These are phyloP conservation scores for Pseudochaenichthys georgianus DNA, from an alignment of 2,797 vertebrate genomes.

Conservation along the genomic window DNA sequence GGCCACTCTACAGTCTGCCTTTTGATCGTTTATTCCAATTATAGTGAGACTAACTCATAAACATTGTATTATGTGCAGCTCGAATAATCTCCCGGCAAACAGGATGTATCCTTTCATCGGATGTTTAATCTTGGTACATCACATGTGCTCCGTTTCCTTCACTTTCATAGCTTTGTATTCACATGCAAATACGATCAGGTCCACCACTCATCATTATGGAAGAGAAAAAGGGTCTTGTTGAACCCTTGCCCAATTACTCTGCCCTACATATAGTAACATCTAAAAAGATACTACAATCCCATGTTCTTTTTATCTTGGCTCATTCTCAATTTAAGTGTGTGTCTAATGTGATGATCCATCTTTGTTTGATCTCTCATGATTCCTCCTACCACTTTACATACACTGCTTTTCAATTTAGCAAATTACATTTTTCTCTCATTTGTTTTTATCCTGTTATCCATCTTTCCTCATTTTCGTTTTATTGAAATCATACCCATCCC, in stretches of 20 bases:
- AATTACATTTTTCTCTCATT: not conserved
- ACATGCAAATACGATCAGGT: constrained; percentile 68
- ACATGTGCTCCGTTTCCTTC: constrained; percentile 52
- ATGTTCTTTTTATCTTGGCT: constrained; percentile 44
- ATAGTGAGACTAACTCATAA: not conserved
- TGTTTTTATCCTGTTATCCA: not conserved
- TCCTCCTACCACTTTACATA: not conserved
- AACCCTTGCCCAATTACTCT: constrained; percentile 32
- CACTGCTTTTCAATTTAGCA: constrained; percentile 4
- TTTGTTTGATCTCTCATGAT: not conserved
- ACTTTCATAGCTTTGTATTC: constrained; percentile 70
- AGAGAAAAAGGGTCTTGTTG: constrained; percentile 40
- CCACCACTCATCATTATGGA: constrained; percentile 47
- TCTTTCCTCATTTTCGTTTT: not conserved
- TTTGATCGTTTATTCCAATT: constrained; percentile 4
- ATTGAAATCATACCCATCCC: not conserved
- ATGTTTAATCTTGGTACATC: constrained; percentile 56
- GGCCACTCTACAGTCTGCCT: not conserved
- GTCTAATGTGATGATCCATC: constrained; percentile 12
- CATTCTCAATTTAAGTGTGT: constrained; percentile 31
- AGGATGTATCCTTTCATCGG: constrained; percentile 49
- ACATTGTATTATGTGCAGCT: not conserved
- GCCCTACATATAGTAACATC: constrained; percentile 30
- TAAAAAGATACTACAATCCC: constrained; percentile 36
- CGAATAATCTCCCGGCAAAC: constrained; percentile 38